A percentile compares a stretch with the other conserved stretches of the same genome.
These are phyloP conservation scores for Pollimyrus isidori DNA, from an alignment of 2,113 vertebrate species.

Conservation along the genomic window DNA sequence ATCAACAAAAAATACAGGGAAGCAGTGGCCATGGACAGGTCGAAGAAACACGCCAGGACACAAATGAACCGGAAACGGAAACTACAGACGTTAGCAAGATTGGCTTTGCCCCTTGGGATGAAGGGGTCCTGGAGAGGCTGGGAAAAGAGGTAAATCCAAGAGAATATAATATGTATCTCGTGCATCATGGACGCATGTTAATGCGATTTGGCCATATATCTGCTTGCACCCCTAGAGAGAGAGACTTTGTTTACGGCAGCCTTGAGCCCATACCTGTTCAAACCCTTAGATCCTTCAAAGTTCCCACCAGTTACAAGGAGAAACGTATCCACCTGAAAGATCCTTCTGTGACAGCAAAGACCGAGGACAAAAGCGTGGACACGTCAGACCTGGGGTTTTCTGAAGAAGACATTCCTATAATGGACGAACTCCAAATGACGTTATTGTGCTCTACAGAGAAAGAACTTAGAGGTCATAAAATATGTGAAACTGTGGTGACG, in stretches of 20 bases:
- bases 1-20: slow-evolving; percentile 19
- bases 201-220: slow-evolving; percentile 79
- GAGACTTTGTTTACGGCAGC: slow-evolving; percentile 75
- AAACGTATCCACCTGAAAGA: slow-evolving; percentile 72
- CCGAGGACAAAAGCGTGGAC: slow-evolving; percentile 65
- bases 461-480: slow-evolving; percentile 79
- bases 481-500: slow-evolving; percentile 68
- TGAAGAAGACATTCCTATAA: slow-evolving; percentile 59
- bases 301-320: slow-evolving; percentile 79
- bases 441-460: slow-evolving; percentile 81
- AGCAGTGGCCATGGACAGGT: background rate
- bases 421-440: slow-evolving; percentile 67
- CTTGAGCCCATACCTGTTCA: slow-evolving; percentile 61
- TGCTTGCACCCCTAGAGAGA: slow-evolving; percentile 80
- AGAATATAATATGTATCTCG: slow-evolving; percentile 80
- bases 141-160: slow-evolving; percentile 68
- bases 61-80: background rate
- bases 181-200: slow-evolving; percentile 82
- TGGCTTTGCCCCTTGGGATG: slow-evolving; percentile 80
- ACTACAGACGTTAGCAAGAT: slow-evolving; percentile 47
- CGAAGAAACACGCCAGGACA: slow-evolving; percentile 32
- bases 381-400: slow-evolving; percentile 70
- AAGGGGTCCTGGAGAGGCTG: slow-evolving; percentile 80
- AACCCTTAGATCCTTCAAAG: slow-evolving; percentile 75
- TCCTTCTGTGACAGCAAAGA: slow-evolving; percentile 48